These are phyloP conservation scores for Phallusia fumigata DNA, from an alignment of 23 tunicate genomes.

Conservation along the genomic window DNA sequence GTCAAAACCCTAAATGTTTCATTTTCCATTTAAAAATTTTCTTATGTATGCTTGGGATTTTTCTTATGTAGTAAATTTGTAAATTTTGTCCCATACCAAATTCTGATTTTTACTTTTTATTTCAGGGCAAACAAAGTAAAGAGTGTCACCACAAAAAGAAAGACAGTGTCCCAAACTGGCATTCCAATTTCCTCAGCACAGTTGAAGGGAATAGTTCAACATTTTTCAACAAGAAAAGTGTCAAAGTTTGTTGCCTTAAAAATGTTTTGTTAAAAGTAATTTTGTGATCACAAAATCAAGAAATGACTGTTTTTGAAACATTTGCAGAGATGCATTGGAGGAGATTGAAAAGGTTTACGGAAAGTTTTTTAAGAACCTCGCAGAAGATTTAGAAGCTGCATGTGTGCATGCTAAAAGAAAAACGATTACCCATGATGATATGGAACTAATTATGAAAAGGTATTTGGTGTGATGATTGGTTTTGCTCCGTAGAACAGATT, in stretches of 20 bases:
- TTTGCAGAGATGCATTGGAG: slow-evolving; percentile 34
- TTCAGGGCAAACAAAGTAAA: no score
- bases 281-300: no score
- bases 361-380: slow-evolving; percentile 27
- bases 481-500: no score
- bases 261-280: no score
- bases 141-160: no score
- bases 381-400: slow-evolving; percentile 19
- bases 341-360: slow-evolving; percentile 20
- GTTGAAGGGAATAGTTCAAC: background rate
- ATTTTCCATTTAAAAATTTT: no score
- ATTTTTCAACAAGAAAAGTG: background rate
- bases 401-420: slow-evolving; percentile 25
- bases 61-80: no score
- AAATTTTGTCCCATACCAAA: no score
- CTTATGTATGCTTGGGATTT: no score
- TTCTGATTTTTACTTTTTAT: no score
- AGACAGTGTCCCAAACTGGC: background rate
- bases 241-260: background rate
- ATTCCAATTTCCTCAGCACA: background rate
- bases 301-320: no score
- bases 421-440: slow-evolving; percentile 16
- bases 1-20: no score
- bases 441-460: slow-evolving; percentile 49
- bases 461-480: background rate